These are phyloP conservation scores for Patella depressa DNA, from an alignment of 2,888 invertebrate genomes.

Conservation along the genomic window DNA sequence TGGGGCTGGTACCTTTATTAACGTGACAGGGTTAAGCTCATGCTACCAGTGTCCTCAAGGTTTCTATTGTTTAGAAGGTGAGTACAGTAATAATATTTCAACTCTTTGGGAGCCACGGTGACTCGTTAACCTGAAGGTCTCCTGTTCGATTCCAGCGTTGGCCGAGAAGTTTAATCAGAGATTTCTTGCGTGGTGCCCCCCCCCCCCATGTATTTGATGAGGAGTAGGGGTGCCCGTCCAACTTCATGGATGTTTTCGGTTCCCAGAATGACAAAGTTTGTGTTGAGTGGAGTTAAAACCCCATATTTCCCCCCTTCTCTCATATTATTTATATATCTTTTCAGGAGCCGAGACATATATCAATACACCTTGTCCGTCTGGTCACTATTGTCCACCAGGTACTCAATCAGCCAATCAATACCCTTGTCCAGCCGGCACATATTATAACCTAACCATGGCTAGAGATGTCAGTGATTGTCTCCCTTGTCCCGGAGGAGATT, in stretches of 20 bases:
- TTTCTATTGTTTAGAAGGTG: conserved; percentile 65
- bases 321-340: not conserved
- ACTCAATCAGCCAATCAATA: conserved; percentile 53
- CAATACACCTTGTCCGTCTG: conserved; percentile 60
- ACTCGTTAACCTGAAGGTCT: no score
- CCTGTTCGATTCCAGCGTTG: no score
- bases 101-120: no score
- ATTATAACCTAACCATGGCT: conserved; percentile 60
- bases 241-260: no score
- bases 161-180: no score
- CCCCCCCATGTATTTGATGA: no score
- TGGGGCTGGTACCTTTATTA: conserved; percentile 59
- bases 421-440: conserved; percentile 64
- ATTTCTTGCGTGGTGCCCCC: no score
- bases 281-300: no score
- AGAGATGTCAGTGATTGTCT: conserved; percentile 57
- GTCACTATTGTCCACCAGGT: conserved; percentile 64
- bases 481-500: conserved; percentile 64
- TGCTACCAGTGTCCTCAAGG: conserved; percentile 66
- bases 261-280: no score
- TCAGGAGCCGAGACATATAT: conserved; percentile 56
- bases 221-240: no score
- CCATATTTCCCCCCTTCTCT: no score
- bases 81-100: not conserved
- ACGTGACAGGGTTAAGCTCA: conserved; percentile 51